Evolutionary conservation across 1,140 invertebrate genomes (phyloP), one percentile per base, ranked within the genome.

Genomic region (Conus betulinus): DNA sequence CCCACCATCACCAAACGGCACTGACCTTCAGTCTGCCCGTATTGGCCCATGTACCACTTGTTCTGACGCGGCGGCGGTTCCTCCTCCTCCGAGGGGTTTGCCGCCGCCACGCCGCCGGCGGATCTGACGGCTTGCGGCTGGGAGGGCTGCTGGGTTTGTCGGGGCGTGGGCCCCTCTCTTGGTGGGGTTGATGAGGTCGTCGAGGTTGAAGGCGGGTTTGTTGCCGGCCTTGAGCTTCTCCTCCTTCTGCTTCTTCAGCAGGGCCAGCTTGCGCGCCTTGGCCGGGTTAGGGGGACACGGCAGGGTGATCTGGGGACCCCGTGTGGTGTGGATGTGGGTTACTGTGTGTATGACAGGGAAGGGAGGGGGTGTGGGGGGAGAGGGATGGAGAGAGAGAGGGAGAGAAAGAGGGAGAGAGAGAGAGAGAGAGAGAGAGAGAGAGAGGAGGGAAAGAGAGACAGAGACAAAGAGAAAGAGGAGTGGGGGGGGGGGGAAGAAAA

Each of bases 31-130:
- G 90, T 92, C 55, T 90, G 87, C 1, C 89, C 94, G 74, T 94
- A 94, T 0, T 93, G 91, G 60, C 94, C 94, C 94, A 94, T 94
- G 78, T 94, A 94, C 94, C 94, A 94, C 71, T 92, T 92, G 63
- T 89, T 91, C 3, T 88, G 90, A 4, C 88, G 89, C 17, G 88
- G 90, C 17, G 91, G 89, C n/a, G 89, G 89, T 51, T 91, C 90
- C 23, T 90, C 88, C 63, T 91, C 89, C 25, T 89, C 76, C 13
- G 81, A 79, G 39, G 90, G 90, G 25, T 88, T 74, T 25, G 25
- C 53, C 84, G 87, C 87, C 89, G 89, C 17, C 86, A 74, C 57
- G 88, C 85, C 55, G 87, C 87, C 84, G 90, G 84, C 81, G 87
- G 89, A 39, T 89, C 85, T 27, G 86, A 74, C 79, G 90, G 90